phyloP scores from a whole-genome alignment of 2,113 vertebrate genomes.

The Anarhynchus alexandrinus region DNA sequence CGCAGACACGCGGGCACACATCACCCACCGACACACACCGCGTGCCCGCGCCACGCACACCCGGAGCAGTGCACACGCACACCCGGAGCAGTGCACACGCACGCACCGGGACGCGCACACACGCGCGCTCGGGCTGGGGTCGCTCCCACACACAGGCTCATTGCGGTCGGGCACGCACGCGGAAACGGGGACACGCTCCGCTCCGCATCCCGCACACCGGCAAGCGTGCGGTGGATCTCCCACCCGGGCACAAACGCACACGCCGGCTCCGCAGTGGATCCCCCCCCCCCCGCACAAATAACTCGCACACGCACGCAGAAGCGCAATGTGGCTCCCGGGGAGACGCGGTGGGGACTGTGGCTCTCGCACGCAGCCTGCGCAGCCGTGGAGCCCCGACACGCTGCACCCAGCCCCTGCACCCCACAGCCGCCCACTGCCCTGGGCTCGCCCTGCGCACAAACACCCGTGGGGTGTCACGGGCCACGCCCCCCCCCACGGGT shows the following conservation, averaged over 20 bases:
- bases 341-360: not conserved
- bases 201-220: not conserved
- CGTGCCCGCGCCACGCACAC: not conserved
- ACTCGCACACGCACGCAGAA: not conserved
- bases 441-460: not conserved
- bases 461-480: not conserved
- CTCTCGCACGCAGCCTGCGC: not conserved
- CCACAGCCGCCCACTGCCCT: not conserved
- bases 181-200: not conserved
- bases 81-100: not conserved
- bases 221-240: not conserved
- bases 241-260: not conserved
- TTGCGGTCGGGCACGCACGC: not conserved
- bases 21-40: not conserved
- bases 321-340: not conserved
- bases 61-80: not conserved
- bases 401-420: not conserved
- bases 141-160: not conserved
- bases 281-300: not conserved
- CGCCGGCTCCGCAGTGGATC: not conserved
- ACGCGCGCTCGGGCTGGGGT: not conserved
- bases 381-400: not conserved
- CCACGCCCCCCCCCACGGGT: not conserved
- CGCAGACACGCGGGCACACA: not conserved
- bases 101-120: not conserved